Conservation (phyloP, 2,113 vertebrate species). For the Gadus chalcogrammus region DNA sequence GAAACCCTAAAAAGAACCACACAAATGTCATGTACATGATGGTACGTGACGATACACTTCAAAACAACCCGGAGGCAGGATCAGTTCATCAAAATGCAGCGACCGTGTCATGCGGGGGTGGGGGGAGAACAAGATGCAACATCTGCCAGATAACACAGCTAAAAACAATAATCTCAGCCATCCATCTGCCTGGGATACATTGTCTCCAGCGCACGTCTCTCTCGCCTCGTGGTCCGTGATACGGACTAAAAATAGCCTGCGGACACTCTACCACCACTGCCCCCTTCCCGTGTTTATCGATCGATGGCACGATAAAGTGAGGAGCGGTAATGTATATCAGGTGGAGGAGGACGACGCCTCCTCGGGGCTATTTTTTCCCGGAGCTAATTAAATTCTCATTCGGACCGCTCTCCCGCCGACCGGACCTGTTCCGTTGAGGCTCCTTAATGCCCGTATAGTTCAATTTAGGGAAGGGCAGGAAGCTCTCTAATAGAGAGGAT, state of each 20-base stretch:
- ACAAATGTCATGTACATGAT: not conserved
- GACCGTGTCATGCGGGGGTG: constrained; percentile 6
- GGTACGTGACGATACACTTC: constrained; percentile 4
- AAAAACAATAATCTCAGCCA: constrained; percentile 10
- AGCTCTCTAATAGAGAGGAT: not conserved
- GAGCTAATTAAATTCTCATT: constrained; percentile 29
- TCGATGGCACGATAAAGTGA: constrained; percentile 46
- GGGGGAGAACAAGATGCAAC: not conserved
- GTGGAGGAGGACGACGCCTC: constrained; percentile 31
- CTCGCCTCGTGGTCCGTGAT: not conserved
- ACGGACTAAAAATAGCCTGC: constrained; percentile 17
- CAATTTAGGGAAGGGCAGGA: constrained; percentile 13
- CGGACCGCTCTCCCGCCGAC: not conserved
- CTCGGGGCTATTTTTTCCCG: constrained; percentile 40
- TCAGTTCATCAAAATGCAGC: not conserved
- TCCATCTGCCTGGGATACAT: not conserved
- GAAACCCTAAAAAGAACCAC: no score
- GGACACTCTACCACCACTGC: not conserved
- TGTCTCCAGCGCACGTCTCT: no score
- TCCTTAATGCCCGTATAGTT: constrained; percentile 30
- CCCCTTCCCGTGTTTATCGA: constrained; percentile 33
- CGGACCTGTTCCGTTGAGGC: constrained; percentile 16
- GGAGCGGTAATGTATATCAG: constrained; percentile 40
- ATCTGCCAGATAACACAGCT: not conserved
- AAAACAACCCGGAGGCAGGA: not conserved